Conservation (phyloP, 2,113 vertebrate species). For the Phrynocephalus versicolor region DNA sequence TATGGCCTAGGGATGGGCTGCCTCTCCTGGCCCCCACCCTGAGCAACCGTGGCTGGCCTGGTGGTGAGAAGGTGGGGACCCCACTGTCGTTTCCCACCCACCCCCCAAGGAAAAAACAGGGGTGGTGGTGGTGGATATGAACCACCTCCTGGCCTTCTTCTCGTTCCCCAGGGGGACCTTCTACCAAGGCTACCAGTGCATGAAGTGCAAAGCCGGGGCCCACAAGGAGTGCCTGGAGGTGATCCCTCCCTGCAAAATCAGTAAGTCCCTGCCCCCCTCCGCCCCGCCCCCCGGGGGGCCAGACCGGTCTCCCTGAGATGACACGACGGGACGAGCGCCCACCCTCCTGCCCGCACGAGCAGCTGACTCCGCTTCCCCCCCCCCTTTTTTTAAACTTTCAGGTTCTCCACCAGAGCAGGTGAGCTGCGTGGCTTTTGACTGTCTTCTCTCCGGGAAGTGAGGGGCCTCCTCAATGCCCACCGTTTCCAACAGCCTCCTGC, state of each 20-base stretch:
- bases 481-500: too few species aligned
- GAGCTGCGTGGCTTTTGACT: rapidly evolving
- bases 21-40: too few species aligned
- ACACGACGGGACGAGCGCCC: too few species aligned
- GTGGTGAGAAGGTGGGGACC: too few species aligned
- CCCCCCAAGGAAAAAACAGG: too few species aligned
- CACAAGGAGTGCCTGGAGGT: conserved; percentile 97
- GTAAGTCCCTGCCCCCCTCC: conserved; percentile 76
- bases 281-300: background rate
- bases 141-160: conserved; percentile 1
- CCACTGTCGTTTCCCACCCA: too few species aligned
- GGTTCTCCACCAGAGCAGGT: conserved; percentile 77
- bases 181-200: conserved; percentile 96
- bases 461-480: too few species aligned
- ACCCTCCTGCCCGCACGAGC: too few species aligned
- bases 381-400: conserved; percentile 50
- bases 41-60: background rate
- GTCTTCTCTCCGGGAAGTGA: background rate
- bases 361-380: too few species aligned
- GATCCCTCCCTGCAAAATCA: conserved; percentile 93
- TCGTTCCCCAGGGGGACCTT: conserved; percentile 89
- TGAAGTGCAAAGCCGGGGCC: conserved; percentile 89
- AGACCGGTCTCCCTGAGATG: too few species aligned
- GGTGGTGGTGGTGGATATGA: too few species aligned
- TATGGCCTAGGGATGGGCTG: too few species aligned